Evolutionary conservation across 2,888 invertebrate genomes (phyloP), one percentile per base, ranked within the genome.

Genomic region (Congeria kusceri): DNA sequence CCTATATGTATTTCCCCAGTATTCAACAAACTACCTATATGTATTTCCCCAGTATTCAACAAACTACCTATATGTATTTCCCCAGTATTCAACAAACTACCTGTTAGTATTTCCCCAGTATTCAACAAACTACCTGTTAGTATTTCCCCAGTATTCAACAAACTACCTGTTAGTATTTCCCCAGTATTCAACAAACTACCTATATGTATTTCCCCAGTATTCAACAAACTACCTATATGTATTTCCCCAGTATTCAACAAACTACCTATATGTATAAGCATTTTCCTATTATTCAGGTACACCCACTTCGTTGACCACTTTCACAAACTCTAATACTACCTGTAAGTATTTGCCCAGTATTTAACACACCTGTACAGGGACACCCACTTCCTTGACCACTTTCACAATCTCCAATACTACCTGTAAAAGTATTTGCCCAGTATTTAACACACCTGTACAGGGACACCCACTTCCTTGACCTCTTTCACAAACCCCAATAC

Each of bases 361-460:
- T 56, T 13, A 5, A 23, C 25, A 32, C 78, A 95, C 97, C 94
- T 98, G 97, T 11, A 97, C 94, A 0, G 98, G 98, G 0, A 98
- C 94, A 69, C 95, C 95, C 20, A 99, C 92, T 89, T 95, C 95
- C 11, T 94, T 92, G 0, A 96, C 94, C 68, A 99, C 95, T 65
- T 94, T 94, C 91, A 96, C 96, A 73, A 99, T 95, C 95, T 99
- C 99, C n/a, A n/a, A n/a, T n/a, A n/a, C n/a, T n/a, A n/a, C n/a
- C n/a, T n/a, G n/a, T n/a, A n/a, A n/a, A n/a, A n/a, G n/a, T n/a
- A n/a, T n/a, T n/a, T n/a, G n/a, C n/a, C n/a, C n/a, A n/a, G n/a
- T n/a, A n/a, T n/a, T n/a, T n/a, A n/a, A n/a, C n/a, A n/a, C 78
- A 95, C 97, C 94, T 98, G 97, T 13, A 97, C 94, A 0, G 98